Evolutionary conservation across 2,113 vertebrate genomes (phyloP).

Genomic region (Perca fluviatilis): DNA sequence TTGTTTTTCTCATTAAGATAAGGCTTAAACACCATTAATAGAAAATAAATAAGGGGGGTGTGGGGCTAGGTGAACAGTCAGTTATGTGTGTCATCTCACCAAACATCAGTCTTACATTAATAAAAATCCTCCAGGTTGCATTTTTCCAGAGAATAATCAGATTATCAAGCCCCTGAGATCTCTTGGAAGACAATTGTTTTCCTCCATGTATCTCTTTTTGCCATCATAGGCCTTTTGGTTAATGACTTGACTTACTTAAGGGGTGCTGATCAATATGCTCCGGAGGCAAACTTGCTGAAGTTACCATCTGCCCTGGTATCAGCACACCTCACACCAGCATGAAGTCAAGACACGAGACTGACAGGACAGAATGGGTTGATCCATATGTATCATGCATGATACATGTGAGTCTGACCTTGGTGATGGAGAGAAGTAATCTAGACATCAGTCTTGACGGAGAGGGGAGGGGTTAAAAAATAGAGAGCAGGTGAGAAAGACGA

Average conservation of each 20-base stretch:
- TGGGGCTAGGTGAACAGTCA: constrained; percentile 3
- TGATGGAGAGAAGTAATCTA: constrained; percentile 19
- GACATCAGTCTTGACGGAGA: not conserved
- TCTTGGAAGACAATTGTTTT: constrained; percentile 40
- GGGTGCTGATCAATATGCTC: constrained; percentile 64
- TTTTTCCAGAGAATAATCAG: constrained; percentile 33
- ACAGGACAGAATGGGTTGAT: constrained; percentile 37
- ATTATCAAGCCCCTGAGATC: constrained; percentile 57
- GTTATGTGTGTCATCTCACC: constrained; percentile 13
- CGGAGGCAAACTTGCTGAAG: constrained; percentile 75
- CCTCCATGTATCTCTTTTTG: constrained; percentile 64
- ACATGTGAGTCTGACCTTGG: constrained; percentile 47
- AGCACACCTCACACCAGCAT: constrained; percentile 36
- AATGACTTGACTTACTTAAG: constrained; percentile 74
- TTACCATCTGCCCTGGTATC: constrained; percentile 45
- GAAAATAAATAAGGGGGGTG: not conserved
- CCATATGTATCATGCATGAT: constrained; percentile 38
- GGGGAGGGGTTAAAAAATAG: not conserved
- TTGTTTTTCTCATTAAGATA: not conserved
- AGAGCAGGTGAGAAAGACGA: not conserved
- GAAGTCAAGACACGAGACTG: constrained; percentile 37
- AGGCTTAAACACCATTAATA: not conserved
- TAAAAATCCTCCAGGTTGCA: constrained; percentile 17
- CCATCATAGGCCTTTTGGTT: constrained; percentile 59
- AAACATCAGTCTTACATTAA: constrained; percentile 26